Conservation (phyloP, 2,888 invertebrate species). For the Meteorus cinctellus region DNA sequence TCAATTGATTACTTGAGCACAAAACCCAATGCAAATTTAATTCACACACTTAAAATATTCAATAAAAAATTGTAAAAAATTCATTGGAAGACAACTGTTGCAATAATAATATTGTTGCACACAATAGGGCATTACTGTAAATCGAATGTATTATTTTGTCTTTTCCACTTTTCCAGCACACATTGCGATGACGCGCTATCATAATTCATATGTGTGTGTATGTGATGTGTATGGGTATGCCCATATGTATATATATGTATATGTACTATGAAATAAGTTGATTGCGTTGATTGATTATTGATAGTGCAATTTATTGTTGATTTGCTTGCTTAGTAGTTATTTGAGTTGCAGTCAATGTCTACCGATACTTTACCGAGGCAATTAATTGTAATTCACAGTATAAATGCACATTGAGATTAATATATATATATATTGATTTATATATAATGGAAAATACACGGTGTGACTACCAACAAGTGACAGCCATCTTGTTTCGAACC, state of each 20-base stretch:
- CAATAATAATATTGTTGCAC: conserved; percentile 58
- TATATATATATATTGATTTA: conserved; percentile 26
- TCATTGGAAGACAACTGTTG: conserved; percentile 62
- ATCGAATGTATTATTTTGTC: conserved; percentile 56
- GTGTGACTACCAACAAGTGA: conserved; percentile 73
- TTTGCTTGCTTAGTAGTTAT: background rate
- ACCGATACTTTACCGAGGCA: conserved; percentile 53
- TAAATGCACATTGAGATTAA: conserved; percentile 38
- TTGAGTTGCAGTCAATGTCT: conserved; percentile 15
- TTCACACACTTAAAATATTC: conserved; percentile 20
- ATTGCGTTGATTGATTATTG: conserved; percentile 28
- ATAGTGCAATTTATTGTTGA: conserved; percentile 5
- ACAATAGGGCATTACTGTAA: conserved; percentile 61
- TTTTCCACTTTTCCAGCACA: conserved; percentile 61
- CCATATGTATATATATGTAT: background rate
- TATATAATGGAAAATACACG: conserved; percentile 61
- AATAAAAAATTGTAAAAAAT: conserved; percentile 54
- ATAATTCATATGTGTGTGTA: conserved; percentile 45
- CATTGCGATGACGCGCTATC: conserved; percentile 59
- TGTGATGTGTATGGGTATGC: too few species aligned
- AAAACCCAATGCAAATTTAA: background rate
- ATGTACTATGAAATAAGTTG: conserved; percentile 20
- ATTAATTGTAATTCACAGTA: conserved; percentile 24
- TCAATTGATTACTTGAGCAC: background rate
- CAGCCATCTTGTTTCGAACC: conserved; percentile 73